Base-by-base conservation (phyloP, 2,797 vertebrate species). In the Phataginus tricuspis region DNA sequence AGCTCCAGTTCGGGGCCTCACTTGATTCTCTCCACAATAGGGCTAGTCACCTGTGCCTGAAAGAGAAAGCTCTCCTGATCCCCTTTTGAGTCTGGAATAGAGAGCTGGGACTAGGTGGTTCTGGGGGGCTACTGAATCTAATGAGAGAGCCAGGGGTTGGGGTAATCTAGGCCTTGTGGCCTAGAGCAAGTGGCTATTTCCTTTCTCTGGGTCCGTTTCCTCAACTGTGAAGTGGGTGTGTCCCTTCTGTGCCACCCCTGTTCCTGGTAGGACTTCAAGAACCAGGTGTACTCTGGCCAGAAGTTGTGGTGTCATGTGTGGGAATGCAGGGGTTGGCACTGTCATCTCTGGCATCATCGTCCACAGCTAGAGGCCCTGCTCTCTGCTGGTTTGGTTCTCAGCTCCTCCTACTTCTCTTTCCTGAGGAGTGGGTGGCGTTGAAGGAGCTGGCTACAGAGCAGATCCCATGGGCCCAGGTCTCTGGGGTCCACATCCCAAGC, bases 151-250 rank as follows among this genome's bases (percentile, higher is more conserved):
- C 16, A 7, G 29, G 14, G 25, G 18, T 78, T 88, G 39, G 34
- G 29, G 15, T 31, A 72, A 37, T 55, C 53, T 77, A 84, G 59
- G 45, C 34, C 53, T 78, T 59, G 23, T 89, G 83, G 49, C 39
- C 51, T 91, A 77, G 42, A 77, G 18, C 55, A 89, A 61, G 39
- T 95, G 42, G 9, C 42, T 91, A 64, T 13, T 82, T 91, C 23
- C 74, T 63, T 69, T 78, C 25, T 79, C 57, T 69, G 68, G 19
- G 82, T 66, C 55, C 91, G 23, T 80, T 96, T 92, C 75, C 55
- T 90, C 55, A 63, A 1, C 80, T 90, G 19, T 57, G 75, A 86
- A 94, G 91, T 94, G 94, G 82, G 51, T 95, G 82, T 96, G 85
- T 95, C 69, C 27, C 19, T 23, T 86, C 4, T 72, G 8, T 71